Base-by-base conservation (phyloP, 2,888 invertebrate species). In the Esperia sulphurella region DNA sequence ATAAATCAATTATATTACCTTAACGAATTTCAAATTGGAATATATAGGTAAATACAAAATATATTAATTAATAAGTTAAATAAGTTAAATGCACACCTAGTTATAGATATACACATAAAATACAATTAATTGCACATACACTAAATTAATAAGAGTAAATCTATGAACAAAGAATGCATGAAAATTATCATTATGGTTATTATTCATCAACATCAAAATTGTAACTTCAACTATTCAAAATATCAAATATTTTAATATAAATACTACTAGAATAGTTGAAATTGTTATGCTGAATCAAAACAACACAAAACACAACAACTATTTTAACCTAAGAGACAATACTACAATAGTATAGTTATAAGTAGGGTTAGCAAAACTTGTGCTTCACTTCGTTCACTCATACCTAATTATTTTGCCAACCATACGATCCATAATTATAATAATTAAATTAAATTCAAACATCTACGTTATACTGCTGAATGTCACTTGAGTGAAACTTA, bases 241-340 rank as follows among this genome's bases (percentile, higher is more conserved):
- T 68, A 73, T 69, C 65, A 64, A 68, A 68, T 74, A 67, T 60
- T 58, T 52, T 39, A 14, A 61, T 61, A 63, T 67, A 63, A 63
- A 21, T 21, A 60, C 68, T 75, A 79, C 76, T 81, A 79, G 73
- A 71, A 72, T 71, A 78, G 71, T 78, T 75, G 76, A 67, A 69
- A 74, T 68, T 68, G 67, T 68, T 59, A 77, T 72, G 73, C 65
- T 65, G 73, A 78, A 63, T 70, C 63, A 71, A 77, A 78, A 76
- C 73, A 86, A 79, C 83, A 84, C 77, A 82, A 82, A 79, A 78
- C 71, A 87, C 85, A 88, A 87, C 86, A 83, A 81, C 78, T 77
- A 85, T 68, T 33, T 63, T 59, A 83, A 85, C 76, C 83, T 85
- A 86, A 76, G 63, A 78, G 63, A 69, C 71, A 68, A 48, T 76